Evolutionary conservation across 1,140 invertebrate species (phyloP).

Genomic region (Helicoverpa armigera): DNA sequence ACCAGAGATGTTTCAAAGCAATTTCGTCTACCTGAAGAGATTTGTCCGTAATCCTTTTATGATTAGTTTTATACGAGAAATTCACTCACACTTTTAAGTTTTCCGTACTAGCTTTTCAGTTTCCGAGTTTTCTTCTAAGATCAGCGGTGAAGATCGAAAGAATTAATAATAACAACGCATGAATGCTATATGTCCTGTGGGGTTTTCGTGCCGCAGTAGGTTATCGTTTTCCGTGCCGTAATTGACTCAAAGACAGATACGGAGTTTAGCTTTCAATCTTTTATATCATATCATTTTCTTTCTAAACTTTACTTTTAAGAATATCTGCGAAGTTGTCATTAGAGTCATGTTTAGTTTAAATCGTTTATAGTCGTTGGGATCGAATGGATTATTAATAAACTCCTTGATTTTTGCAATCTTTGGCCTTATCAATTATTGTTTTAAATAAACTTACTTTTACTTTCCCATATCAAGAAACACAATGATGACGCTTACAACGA

Average conservation of each 20-base stretch:
- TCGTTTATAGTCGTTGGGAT: no score
- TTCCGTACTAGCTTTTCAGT: not conserved
- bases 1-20: slow-evolving; percentile 2
- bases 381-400: no score
- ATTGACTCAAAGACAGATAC: slow-evolving; percentile 24
- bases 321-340: no score
- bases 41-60: slow-evolving; percentile 11
- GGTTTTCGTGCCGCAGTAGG: not conserved
- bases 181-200: slow-evolving; percentile 41
- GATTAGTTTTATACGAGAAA: not conserved
- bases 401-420: no score
- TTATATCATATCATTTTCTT: not conserved
- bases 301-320: no score
- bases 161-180: slow-evolving; percentile 49
- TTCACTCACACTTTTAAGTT: slow-evolving; percentile 21
- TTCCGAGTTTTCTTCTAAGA: slow-evolving; percentile 6
- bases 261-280: slow-evolving; percentile 8
- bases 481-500: no score
- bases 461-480: no score
- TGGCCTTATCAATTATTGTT: no score
- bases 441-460: no score
- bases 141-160: slow-evolving; percentile 24
- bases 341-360: no score
- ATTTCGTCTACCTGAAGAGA: slow-evolving; percentile 4
- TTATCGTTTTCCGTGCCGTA: slow-evolving; percentile 29